A percentile compares a stretch with the other conserved stretches of the same genome.
Evolutionary conservation across 1,140 invertebrate species (phyloP).

Genomic region (Reticulitermes speratus): DNA sequence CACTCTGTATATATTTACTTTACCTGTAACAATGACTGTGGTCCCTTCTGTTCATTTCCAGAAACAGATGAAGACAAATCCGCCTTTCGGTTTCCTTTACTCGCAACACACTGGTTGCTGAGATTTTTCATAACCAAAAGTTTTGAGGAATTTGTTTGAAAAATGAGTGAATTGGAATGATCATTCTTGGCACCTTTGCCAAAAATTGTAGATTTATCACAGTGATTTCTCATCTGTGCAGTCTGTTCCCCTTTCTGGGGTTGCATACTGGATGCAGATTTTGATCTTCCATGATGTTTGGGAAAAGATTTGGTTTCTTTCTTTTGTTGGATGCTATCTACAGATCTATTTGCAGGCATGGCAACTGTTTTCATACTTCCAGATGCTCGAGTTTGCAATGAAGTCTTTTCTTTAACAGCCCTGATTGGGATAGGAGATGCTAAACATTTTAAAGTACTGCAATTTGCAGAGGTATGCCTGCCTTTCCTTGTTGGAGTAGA

Average conservation of each 20-base stretch:
- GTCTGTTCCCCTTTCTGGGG: background rate
- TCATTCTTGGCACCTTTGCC: background rate
- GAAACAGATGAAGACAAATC: no score
- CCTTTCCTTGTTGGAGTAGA: background rate
- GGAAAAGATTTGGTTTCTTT: background rate
- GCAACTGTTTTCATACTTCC: background rate
- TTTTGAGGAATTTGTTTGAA: background rate
- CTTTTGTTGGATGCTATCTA: background rate
- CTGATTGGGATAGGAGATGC: background rate
- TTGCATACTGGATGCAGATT: background rate
- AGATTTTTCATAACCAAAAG: background rate
- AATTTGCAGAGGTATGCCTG: background rate
- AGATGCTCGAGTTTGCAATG: background rate
- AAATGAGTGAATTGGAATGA: background rate
- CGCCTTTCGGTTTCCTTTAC: background rate
- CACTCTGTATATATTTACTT: no score
- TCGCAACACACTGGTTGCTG: background rate
- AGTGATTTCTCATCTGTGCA: background rate
- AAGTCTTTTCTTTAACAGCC: background rate
- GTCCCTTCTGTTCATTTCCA: no score
- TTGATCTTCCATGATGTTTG: background rate
- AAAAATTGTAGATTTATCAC: background rate
- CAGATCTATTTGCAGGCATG: background rate
- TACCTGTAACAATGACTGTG: no score
- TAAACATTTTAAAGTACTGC: background rate